Evolutionary conservation across 2,888 invertebrate genomes (phyloP), one percentile per base, ranked within the genome.

Genomic region (Cremastinae sp.): DNA sequence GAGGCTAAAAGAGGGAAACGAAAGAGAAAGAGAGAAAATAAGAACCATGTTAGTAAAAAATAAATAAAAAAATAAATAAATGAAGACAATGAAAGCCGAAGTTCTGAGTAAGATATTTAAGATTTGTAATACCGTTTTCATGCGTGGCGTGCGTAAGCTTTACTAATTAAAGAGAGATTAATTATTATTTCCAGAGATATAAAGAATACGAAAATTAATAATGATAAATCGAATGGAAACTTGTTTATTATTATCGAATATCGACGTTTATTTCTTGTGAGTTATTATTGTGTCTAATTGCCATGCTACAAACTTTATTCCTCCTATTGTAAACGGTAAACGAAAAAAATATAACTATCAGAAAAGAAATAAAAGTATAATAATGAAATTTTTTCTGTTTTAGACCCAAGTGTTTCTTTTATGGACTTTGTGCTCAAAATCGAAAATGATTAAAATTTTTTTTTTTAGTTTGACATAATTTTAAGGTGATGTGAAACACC

Each of bases 301-400:
- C 83, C 86, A 84, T 86, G 86, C 84, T 84, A 83, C 80, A 81
- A 84, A 81, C 84, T 78, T 85, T 84, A 87, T 87, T 86, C 86
- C 84, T 87, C 82, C 82, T 86, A 86, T 83, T 87, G 85, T 87
- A 88, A 69, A 86, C 80, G 86, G 80, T 86, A 84, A 82, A 83
- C 81, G 78, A n/a, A 87, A 64, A 64, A 64, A 83, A 51, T 51
- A 69, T 59, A 85, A 87, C 83, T 77, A 77, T 78, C 72, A 75
- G 59, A 80, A 79, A 77, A 81, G 77, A 82, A 80, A 78, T 79
- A 79, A 81, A 75, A 69, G 54, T 74, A 70, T 51, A 22, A 59
- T 16, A 12, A 38, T 66, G 22, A 14, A 51, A 74, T 41, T 49
- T 47, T 20, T 38, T n/a, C n/a, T 14, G 12, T 12, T 41, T 10